Evolutionary conservation across 2,888 invertebrate species (phyloP).

Genomic region (Trachelus troglodyta): DNA sequence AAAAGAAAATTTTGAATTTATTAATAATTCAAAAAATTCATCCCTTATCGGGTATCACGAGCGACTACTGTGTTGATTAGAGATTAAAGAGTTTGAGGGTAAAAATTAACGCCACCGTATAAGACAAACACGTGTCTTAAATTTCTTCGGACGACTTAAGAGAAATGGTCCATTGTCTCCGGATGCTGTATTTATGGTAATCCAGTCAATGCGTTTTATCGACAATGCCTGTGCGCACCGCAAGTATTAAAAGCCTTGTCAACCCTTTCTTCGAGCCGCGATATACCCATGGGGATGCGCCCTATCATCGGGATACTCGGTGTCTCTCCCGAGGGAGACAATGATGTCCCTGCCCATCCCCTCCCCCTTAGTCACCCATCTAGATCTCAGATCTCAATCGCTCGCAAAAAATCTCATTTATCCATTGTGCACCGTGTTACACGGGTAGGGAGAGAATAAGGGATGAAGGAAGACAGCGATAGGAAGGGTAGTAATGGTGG

Average conservation of each 20-base stretch:
- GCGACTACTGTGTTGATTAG: no score
- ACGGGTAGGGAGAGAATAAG: constrained; percentile 18
- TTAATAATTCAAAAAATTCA: no score
- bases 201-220: constrained; percentile 59
- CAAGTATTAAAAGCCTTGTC: constrained; percentile 62
- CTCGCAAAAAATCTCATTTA: constrained; percentile 65
- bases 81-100: no score
- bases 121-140: no score
- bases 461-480: constrained; percentile 1
- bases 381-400: constrained; percentile 60
- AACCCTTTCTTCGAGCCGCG: constrained; percentile 56
- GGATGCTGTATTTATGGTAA: constrained; percentile 52
- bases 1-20: neutral
- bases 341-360: constrained; percentile 43
- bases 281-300: constrained; percentile 53
- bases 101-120: no score
- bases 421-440: constrained; percentile 58
- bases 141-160: no score
- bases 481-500: constrained; percentile 7
- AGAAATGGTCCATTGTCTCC: constrained; percentile 1
- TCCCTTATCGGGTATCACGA: no score
- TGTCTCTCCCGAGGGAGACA: constrained; percentile 56
- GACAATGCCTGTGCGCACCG: constrained; percentile 52
- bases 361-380: constrained; percentile 20
- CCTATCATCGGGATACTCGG: constrained; percentile 61